Conservation (phyloP, 2,888 invertebrate genomes). For the Synanthedon andrenaeformis region DNA sequence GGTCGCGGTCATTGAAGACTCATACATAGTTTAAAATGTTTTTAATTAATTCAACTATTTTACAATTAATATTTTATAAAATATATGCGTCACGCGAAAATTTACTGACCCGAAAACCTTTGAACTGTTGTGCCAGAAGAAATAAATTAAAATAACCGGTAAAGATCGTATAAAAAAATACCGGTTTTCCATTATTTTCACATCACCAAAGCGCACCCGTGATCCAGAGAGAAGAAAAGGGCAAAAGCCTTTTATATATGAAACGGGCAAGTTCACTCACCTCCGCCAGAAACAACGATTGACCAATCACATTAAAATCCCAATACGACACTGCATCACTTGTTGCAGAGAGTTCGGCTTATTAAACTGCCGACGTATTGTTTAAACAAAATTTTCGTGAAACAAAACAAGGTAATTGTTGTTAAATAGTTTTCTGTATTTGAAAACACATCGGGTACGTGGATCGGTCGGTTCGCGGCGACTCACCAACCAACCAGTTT, state of each 20-base stretch:
- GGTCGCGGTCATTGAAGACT: neutral
- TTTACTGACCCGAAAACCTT: too few species aligned
- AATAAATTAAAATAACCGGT: neutral
- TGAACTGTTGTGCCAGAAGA: too few species aligned
- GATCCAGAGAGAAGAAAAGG: constrained; percentile 7
- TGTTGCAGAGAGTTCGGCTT: neutral
- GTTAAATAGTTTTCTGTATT: constrained; percentile 42
- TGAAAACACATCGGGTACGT: constrained; percentile 35
- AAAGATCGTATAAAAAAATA: constrained; percentile 1
- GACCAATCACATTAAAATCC: constrained; percentile 30
- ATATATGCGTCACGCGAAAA: too few species aligned
- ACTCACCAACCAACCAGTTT: constrained; percentile 38
- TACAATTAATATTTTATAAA: too few species aligned
- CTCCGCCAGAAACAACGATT: constrained; percentile 17
- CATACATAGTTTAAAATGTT: neutral
- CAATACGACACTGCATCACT: constrained; percentile 19
- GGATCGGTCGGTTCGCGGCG: constrained; percentile 29
- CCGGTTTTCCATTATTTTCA: constrained; percentile 4
- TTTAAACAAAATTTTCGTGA: constrained; percentile 29
- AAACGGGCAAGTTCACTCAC: constrained; percentile 49
- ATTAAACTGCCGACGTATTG: constrained; percentile 18
- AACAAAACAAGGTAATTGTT: constrained; percentile 40
- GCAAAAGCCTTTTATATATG: constrained; percentile 30
- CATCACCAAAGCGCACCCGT: neutral
- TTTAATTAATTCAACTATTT: too few species aligned